A percentile compares a stretch with the other conserved stretches of the same genome.
Conservation (phyloP, 2,113 vertebrate species). For the Notechis scutatus region DNA sequence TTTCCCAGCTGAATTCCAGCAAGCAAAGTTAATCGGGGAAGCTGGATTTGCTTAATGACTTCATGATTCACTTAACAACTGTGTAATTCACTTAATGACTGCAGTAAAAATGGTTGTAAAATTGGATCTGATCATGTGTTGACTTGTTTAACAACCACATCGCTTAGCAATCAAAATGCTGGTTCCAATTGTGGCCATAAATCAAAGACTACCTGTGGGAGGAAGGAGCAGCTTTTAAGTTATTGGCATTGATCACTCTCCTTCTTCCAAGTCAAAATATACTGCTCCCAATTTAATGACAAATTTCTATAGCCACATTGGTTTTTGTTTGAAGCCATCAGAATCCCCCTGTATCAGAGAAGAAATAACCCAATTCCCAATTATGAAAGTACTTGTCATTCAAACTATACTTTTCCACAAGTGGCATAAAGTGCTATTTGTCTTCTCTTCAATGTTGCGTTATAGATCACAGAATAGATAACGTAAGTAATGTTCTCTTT, state of each 20-base stretch:
- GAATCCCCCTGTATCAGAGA: conserved; percentile 55
- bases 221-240: conserved; percentile 62
- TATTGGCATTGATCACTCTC: conserved; percentile 72
- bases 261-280: conserved; percentile 68
- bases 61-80: too few species aligned
- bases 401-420: conserved; percentile 53
- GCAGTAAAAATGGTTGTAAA: not conserved
- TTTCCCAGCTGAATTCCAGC: too few species aligned
- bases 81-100: not conserved
- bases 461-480: not conserved
- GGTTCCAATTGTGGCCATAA: not conserved
- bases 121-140: not conserved
- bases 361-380: conserved; percentile 62
- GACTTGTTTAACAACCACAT: not conserved
- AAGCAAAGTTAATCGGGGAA: not conserved
- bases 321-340: conserved; percentile 69
- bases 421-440: conserved; percentile 50
- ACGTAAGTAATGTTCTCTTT: not conserved
- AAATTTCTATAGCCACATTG: conserved; percentile 64
- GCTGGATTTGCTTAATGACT: not conserved
- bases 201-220: not conserved
- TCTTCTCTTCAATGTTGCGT: conserved; percentile 29
- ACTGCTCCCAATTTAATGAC: conserved; percentile 68
- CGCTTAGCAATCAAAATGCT: not conserved
- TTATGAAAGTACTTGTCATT: conserved; percentile 53